Conservation (phyloP, 2,797 vertebrate genomes). For the Linurgus olivaceus region DNA sequence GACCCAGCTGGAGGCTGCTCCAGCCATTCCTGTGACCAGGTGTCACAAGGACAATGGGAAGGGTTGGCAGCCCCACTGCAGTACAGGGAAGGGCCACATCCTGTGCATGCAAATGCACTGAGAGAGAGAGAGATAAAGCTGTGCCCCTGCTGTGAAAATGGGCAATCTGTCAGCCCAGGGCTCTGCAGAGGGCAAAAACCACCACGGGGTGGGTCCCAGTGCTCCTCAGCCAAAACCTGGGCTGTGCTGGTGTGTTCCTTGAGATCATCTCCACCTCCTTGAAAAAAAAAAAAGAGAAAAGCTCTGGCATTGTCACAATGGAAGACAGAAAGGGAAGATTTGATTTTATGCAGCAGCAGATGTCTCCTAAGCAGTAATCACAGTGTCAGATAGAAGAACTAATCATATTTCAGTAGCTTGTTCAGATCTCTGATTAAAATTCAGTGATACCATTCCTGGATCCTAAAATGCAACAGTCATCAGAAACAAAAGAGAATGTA, state of each 20-base stretch:
- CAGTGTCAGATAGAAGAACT: slow-evolving; percentile 68
- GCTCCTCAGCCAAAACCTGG: background rate
- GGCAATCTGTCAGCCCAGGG: background rate
- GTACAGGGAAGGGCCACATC: background rate
- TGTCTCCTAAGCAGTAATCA: slow-evolving; percentile 69
- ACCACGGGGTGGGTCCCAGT: background rate
- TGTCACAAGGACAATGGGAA: slow-evolving; percentile 27
- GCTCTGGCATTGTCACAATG: slow-evolving; percentile 1
- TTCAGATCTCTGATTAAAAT: slow-evolving; percentile 71
- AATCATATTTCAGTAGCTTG: slow-evolving; percentile 72
- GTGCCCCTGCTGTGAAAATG: background rate
- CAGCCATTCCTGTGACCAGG: background rate
- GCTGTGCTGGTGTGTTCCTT: background rate
- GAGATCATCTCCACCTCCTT: background rate
- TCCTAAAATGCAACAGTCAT: slow-evolving; percentile 62
- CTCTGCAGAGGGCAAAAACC: background rate
- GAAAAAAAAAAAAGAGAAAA: background rate
- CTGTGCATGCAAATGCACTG: background rate
- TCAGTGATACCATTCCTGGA: slow-evolving; percentile 60
- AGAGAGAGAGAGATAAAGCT: background rate
- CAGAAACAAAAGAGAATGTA: slow-evolving; percentile 62
- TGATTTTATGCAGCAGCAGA: slow-evolving; percentile 70
- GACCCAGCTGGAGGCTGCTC: background rate
- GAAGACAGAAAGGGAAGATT: slow-evolving; percentile 41
- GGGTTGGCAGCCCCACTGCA: background rate